Evolutionary conservation across 2,797 vertebrate genomes (phyloP), one percentile per base, ranked within the genome.

Genomic region (Sparus aurata): DNA sequence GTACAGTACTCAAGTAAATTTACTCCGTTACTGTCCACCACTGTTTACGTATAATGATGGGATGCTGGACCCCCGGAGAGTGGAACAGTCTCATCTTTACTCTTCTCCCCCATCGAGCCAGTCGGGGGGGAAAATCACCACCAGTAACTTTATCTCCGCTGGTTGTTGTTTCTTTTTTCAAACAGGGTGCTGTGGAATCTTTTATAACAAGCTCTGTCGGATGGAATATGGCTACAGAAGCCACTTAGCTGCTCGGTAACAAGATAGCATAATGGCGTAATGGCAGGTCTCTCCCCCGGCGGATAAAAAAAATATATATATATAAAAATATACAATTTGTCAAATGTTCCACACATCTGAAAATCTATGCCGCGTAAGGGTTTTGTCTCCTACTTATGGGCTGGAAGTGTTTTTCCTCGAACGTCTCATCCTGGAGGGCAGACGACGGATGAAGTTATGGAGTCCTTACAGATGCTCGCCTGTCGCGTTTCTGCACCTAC

Each of bases 221-320:
- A 89, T 72, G 70, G 82, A 87, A 77, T 70, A 77, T 46, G 82
- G 83, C 87, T 80, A 4, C 65, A 90, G 80, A 73, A 87, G 86
- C 84, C 87, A 84, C 88, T 90, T 84, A 87, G 87, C 78, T 72
- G 79, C 90, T 87, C 58, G 77, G 91, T 94, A 94, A 94, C 91
- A 43, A 81, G 91, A 94, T 92, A 88, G 88, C 71, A 85, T 94
- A 93, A 92, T 92, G 83, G 87, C 74, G 83, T 90, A 91, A 93
- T 91, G 87, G 89, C 85, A 82, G 86, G 76, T 85, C 86, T 90
- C 75, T 81, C 69, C 85, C 85, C 59, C 77, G 72, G 67, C 10
- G 3, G 4, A 72, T 69, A 69, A 75, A 80, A 85, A 75, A 75
- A 78, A 82, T 80, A 85, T 38, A 18, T 4, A 75, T n/a, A n/a